phyloP scores from a whole-genome alignment of 2,797 vertebrate species.

The Dicrostonyx torquatus region DNA sequence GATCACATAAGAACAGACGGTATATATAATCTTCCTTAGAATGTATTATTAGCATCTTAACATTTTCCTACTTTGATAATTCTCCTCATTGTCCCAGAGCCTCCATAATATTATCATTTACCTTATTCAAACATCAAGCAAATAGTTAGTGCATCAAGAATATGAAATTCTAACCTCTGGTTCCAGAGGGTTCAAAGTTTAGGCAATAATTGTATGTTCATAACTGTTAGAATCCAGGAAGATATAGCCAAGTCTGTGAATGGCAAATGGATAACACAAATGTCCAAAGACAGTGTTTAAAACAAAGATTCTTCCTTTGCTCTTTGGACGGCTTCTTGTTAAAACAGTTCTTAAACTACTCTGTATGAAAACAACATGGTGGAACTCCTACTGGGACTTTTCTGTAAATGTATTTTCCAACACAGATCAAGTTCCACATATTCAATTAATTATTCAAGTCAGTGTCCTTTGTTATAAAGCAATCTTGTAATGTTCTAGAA shows the following conservation, averaged over 20 bases:
- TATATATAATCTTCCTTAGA: not conserved
- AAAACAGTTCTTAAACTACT: not conserved
- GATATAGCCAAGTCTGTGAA: not conserved
- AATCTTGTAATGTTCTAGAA: not conserved
- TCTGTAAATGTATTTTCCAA: not conserved
- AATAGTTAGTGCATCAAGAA: not conserved
- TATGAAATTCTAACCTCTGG: not conserved
- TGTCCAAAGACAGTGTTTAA: not conserved
- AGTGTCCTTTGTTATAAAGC: not conserved
- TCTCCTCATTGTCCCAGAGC: not conserved
- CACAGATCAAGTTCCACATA: not conserved
- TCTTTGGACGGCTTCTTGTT: not conserved
- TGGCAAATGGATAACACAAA: not conserved
- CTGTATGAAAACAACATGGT: not conserved
- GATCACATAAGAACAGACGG: not conserved
- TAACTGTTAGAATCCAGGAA: not conserved
- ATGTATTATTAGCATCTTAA: not conserved
- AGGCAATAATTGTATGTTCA: not conserved
- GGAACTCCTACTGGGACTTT: not conserved
- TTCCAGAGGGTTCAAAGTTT: not conserved
- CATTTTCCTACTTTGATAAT: not conserved
- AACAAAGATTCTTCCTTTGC: not conserved
- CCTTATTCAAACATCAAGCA: constrained; percentile 23
- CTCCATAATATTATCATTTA: constrained; percentile 18
- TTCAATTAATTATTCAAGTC: not conserved